Percentiles rank a stretch among this genome's conserved stretches.
Conservation (phyloP, 2,113 vertebrate species). For the Rhinoptilus africanus region DNA sequence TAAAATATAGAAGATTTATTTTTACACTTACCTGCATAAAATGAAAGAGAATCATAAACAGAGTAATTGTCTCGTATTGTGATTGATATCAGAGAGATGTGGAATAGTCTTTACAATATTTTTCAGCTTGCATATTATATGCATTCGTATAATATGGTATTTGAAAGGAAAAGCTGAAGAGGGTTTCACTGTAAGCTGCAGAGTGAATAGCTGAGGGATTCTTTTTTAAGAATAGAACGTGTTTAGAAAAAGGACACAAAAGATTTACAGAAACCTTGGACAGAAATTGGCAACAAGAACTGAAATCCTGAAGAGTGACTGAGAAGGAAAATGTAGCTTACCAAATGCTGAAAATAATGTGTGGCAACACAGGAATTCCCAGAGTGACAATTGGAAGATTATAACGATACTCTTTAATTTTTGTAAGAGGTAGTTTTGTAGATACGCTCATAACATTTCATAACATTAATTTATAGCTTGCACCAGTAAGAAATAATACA, state of each 20-base stretch:
- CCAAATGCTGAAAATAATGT: slow-evolving; percentile 31
- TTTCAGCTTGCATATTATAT: not conserved
- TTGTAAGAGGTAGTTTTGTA: slow-evolving; percentile 64
- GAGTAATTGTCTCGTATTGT: not conserved
- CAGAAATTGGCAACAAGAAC: slow-evolving; percentile 47
- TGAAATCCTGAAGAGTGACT: slow-evolving; percentile 12
- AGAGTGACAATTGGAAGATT: slow-evolving; percentile 66
- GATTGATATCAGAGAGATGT: slow-evolving; percentile 4
- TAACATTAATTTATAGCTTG: slow-evolving; percentile 67
- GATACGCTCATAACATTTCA: slow-evolving; percentile 68
- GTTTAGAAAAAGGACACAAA: slow-evolving; percentile 67
- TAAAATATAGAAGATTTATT: slow-evolving; percentile 3
- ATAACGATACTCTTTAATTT: slow-evolving; percentile 63
- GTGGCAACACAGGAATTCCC: slow-evolving; percentile 64
- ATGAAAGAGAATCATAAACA: not conserved
- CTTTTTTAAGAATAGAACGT: slow-evolving; percentile 8
- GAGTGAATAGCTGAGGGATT: slow-evolving; percentile 34
- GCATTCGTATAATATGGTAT: not conserved
- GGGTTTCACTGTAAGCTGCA: slow-evolving; percentile 11
- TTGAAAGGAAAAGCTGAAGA: slow-evolving; percentile 43
- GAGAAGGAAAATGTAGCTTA: slow-evolving; percentile 38
- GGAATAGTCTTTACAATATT: slow-evolving; percentile 7
- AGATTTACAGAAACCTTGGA: slow-evolving; percentile 55
- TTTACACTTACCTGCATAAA: not conserved
- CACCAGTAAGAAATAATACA: slow-evolving; percentile 52